Evolutionary conservation across 2,888 invertebrate genomes (phyloP).

Genomic region (Apomyelois bistriatella): DNA sequence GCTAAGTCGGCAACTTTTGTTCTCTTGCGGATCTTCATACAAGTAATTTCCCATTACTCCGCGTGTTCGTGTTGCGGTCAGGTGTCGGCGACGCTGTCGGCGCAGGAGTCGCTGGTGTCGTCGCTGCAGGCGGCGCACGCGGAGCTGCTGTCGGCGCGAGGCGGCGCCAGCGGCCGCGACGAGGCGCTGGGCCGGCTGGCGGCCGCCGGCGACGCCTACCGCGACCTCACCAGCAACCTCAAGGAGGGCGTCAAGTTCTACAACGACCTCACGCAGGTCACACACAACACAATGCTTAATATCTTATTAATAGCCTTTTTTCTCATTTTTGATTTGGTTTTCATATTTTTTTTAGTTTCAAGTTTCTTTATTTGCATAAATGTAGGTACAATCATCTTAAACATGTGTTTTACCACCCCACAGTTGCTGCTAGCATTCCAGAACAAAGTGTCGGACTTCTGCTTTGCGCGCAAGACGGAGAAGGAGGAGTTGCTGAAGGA

Average conservation of each 20-base stretch:
- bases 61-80: conserved; percentile 68
- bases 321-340: too few relatives aligned
- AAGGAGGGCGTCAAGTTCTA: conserved; percentile 98
- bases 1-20: too few relatives aligned
- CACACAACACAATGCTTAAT: neutral
- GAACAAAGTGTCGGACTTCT: conserved; percentile 98
- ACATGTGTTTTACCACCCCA: too few relatives aligned
- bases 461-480: conserved; percentile 99
- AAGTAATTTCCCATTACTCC: too few relatives aligned
- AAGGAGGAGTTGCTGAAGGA: conserved; percentile 98
- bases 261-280: conserved; percentile 93
- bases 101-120: conserved; percentile 83
- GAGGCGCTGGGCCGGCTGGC: conserved; percentile 91
- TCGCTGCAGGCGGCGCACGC: conserved; percentile 77
- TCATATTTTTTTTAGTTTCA: too few relatives aligned
- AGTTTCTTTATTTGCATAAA: too few relatives aligned
- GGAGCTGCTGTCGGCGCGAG: conserved; percentile 77
- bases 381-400: too few relatives aligned
- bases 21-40: too few relatives aligned
- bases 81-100: conserved; percentile 70
- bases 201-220: conserved; percentile 94
- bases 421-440: conserved; percentile 95
- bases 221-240: conserved; percentile 93
- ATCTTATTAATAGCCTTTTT: too few relatives aligned
- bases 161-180: conserved; percentile 85